phyloP scores from a whole-genome alignment of 2,113 vertebrate species.

The Syngnathoides biaculeatus region DNA sequence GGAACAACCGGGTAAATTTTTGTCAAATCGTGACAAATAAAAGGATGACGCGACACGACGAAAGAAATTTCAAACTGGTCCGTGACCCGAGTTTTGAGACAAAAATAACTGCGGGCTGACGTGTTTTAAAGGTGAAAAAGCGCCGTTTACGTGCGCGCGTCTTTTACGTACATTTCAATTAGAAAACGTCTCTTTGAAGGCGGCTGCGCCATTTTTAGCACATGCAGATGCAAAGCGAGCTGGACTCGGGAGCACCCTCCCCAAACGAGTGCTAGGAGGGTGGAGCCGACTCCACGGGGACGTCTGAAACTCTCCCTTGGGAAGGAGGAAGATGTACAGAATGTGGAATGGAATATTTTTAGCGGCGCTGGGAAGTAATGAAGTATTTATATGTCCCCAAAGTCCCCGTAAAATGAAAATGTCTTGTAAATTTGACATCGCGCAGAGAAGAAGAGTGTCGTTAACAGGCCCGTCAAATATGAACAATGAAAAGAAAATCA shows the following conservation, averaged over 20 bases:
- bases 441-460: too few relatives aligned
- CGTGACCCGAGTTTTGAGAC: background rate
- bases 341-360: constrained; percentile 17
- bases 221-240: constrained; percentile 12
- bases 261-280: background rate
- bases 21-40: too few relatives aligned
- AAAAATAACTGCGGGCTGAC: constrained; percentile 34
- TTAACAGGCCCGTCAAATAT: too few relatives aligned
- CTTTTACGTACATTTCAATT: constrained; percentile 15
- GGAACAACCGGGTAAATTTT: too few relatives aligned
- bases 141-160: background rate
- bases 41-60: background rate
- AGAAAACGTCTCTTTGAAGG: constrained; percentile 30
- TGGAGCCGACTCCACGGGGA: constrained; percentile 21
- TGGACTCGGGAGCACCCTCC: constrained; percentile 15
- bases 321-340: constrained; percentile 1
- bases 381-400: too few relatives aligned
- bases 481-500: too few relatives aligned
- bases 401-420: too few relatives aligned
- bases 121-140: constrained; percentile 22
- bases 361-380: too few relatives aligned
- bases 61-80: background rate
- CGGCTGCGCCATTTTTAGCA: constrained; percentile 16
- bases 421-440: too few relatives aligned
- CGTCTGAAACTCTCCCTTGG: constrained; percentile 10